Conservation (phyloP, 2,888 invertebrate species). For the Tridacna gigas region DNA sequence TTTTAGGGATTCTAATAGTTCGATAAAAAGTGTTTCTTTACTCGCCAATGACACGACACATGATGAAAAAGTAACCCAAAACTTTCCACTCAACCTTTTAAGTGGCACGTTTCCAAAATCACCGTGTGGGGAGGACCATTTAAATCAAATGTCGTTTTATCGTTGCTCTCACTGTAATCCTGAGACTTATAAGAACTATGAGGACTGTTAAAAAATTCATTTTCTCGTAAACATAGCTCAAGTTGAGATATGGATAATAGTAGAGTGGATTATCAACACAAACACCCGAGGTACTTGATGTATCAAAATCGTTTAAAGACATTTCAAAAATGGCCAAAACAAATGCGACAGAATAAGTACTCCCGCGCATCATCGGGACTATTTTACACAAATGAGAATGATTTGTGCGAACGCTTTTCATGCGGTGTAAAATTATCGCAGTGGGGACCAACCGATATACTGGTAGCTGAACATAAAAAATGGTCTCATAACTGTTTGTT, state of each 20-base stretch:
- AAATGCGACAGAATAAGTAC: conserved; percentile 11
- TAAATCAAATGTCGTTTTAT: neutral
- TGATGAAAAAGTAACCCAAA: neutral
- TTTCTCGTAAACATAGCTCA: neutral
- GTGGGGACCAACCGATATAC: neutral
- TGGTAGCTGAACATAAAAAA: conserved; percentile 17
- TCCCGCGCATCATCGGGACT: neutral
- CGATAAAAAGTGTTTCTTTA: neutral
- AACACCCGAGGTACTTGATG: neutral
- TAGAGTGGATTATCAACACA: neutral
- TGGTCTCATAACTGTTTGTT: conserved; percentile 3
- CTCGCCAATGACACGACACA: neutral
- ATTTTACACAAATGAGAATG: conserved; percentile 13
- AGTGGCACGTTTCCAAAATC: neutral
- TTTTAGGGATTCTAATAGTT: neutral
- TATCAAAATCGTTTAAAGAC: conserved; percentile 12
- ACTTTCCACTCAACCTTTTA: neutral
- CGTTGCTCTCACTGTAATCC: neutral
- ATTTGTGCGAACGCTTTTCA: conserved; percentile 17
- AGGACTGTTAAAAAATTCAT: neutral
- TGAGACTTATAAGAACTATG: conserved; percentile 15
- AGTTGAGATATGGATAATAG: neutral
- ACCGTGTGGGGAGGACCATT: neutral
- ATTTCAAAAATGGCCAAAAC: conserved; percentile 21
- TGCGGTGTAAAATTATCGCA: conserved; percentile 16